Conservation (phyloP, 2,888 invertebrate species). For the Syrphus vitripennis region DNA sequence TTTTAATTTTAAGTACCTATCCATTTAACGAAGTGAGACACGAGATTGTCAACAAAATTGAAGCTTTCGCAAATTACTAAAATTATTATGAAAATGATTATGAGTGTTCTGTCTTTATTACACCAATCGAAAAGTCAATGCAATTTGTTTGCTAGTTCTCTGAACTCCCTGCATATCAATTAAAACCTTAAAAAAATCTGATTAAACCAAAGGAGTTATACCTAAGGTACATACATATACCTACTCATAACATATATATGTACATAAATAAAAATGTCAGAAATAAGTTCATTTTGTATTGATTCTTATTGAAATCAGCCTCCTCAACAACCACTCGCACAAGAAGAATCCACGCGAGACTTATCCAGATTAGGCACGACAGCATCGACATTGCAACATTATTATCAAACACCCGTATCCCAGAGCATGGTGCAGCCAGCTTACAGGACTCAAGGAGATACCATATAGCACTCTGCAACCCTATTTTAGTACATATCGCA, state of each 20-base stretch:
- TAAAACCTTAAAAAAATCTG: not conserved
- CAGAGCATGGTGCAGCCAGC: not conserved
- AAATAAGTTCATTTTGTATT: constrained; percentile 51
- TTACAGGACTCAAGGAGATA: not conserved
- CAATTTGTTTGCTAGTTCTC: too few species aligned
- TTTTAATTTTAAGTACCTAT: too few species aligned
- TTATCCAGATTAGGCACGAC: constrained; percentile 54
- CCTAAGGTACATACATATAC: too few species aligned
- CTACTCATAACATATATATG: not conserved
- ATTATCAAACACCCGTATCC: constrained; percentile 28
- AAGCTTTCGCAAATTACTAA: too few species aligned
- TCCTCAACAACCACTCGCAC: not conserved
- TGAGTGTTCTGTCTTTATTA: too few species aligned
- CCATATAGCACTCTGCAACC: not conserved
- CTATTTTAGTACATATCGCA: not conserved
- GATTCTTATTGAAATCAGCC: constrained; percentile 36
- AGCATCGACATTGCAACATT: constrained; percentile 29
- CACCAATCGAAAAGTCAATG: too few species aligned
- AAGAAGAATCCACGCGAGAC: constrained; percentile 29
- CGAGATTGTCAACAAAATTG: too few species aligned
- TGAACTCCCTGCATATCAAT: not conserved
- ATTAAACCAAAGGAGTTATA: not conserved
- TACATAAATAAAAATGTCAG: not conserved
- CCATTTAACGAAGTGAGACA: too few species aligned
- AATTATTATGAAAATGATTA: too few species aligned